Conservation (phyloP, 2,888 invertebrate genomes). For the Tenodera sinensis region DNA sequence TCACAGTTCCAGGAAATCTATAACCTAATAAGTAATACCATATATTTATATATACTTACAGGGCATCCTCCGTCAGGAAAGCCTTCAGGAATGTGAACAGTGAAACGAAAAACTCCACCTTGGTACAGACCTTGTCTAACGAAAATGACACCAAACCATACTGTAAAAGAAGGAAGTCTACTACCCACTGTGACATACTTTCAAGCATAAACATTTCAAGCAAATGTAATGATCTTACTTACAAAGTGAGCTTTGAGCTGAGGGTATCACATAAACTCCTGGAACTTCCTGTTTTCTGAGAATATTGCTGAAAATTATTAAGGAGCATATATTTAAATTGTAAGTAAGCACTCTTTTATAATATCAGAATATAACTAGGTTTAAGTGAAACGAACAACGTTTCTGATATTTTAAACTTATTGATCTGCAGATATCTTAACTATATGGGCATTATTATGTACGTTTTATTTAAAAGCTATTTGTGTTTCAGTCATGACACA, state of each 20-base stretch:
- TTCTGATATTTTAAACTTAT: too few relatives aligned
- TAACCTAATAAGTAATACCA: too few relatives aligned
- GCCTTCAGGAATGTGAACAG: conserved; percentile 76
- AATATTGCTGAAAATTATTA: conserved; percentile 66
- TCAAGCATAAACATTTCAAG: not conserved
- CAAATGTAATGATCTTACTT: conserved; percentile 45
- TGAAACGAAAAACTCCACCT: conserved; percentile 88
- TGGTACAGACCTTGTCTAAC: conserved; percentile 83
- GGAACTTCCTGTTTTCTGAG: conserved; percentile 78
- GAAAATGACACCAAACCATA: conserved; percentile 90
- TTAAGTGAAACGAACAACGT: too few relatives aligned
- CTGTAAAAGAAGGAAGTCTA: conserved; percentile 50
- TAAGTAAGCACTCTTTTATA: too few relatives aligned
- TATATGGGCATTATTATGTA: too few relatives aligned
- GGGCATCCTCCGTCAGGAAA: conserved; percentile 85
- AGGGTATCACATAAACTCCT: conserved; percentile 91
- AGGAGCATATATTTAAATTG: not conserved
- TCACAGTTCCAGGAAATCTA: too few relatives aligned
- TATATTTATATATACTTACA: conserved; percentile 52
- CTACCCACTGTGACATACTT: not conserved
- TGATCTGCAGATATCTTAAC: too few relatives aligned
- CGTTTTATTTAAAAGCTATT: too few relatives aligned
- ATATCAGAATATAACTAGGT: too few relatives aligned
- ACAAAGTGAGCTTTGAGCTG: conserved; percentile 77
- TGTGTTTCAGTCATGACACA: too few relatives aligned